Base-by-base conservation (phyloP, 2,888 invertebrate genomes). In the Smittia sp. region DNA sequence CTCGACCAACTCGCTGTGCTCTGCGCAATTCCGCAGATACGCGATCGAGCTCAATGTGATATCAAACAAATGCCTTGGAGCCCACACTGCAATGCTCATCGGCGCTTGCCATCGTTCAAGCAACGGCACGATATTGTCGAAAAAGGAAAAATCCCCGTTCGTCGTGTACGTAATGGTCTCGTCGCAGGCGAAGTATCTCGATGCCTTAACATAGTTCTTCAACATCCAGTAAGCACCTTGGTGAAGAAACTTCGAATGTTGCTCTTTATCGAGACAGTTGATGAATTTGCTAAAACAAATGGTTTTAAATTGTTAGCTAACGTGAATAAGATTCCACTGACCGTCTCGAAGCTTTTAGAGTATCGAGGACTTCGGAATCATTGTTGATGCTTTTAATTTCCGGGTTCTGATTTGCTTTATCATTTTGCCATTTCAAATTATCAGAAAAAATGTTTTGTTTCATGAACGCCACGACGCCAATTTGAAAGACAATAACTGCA, bases 151-250 rank as follows among this genome's bases (percentile, higher is more conserved):
- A 77, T 89, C 89, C 0, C 87, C 88, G 78, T 90, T 88, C 0
- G 89, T 89, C 11, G 89, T 87, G 77, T 88, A 88, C 0, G 89
- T 90, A 39, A 90, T 84, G 74, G 85, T 85, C 77, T 87, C 87
- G 78, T 85, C 85, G 78, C 88, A 89, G 65, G 79, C 81, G 69
- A 86, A 76, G n/a, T 76, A 41, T 25, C 24, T 46, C 7, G 22
- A 2, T 75, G 85, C 86, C 11, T 82, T 80, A 74, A 88, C 82
- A 77, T 87, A 85, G 79, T 89, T 89, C 77, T 86, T 85, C 6
- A 88, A 79, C 52, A 88, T 85, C 87, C 88, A 88, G 78, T 84
- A 86, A 76, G 85, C 84, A 15, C 86, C 86, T 0, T 85, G 80
- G 76, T 86, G 85, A 4, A 82, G 84, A 52, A 81, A 82, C 68